phyloP scores from a whole-genome alignment of 37 sponge, comb jelly and placozoan species.

The Bolinopsis microptera region DNA sequence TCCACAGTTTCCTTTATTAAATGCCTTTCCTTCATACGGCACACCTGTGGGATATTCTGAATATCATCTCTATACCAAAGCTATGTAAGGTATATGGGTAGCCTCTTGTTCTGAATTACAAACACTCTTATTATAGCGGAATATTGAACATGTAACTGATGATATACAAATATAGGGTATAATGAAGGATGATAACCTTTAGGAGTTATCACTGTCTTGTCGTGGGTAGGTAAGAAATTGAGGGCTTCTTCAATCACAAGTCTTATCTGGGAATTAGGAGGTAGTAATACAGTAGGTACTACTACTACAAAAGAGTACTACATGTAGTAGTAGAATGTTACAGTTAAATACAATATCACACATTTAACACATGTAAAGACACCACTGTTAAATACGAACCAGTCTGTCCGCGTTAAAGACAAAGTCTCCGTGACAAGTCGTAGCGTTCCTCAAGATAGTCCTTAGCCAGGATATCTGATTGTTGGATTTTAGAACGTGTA shows the following conservation, averaged over 20 bases:
- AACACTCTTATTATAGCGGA: too few species aligned
- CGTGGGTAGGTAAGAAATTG: slow-evolving; percentile 76
- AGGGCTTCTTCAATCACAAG: slow-evolving; percentile 91
- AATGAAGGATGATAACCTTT: too few species aligned
- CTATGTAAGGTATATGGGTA: too few species aligned
- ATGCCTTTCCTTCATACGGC: slow-evolving; percentile 81
- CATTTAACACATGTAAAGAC: too few species aligned
- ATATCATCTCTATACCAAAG: too few species aligned
- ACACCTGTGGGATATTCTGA: slow-evolving; percentile 68
- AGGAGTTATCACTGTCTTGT: slow-evolving; percentile 77
- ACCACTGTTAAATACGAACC: slow-evolving; percentile 13
- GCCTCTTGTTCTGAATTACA: too few species aligned
- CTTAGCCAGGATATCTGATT: slow-evolving; percentile 44
- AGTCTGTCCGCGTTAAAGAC: slow-evolving; percentile 62
- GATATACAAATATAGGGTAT: too few species aligned
- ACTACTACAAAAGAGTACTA: background rate
- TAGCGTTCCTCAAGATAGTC: slow-evolving; percentile 45
- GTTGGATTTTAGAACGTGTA: slow-evolving; percentile 23
- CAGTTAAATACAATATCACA: too few species aligned
- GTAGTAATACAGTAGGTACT: background rate
- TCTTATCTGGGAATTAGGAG: slow-evolving; percentile 74
- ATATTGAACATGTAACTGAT: too few species aligned
- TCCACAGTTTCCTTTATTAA: slow-evolving; percentile 86
- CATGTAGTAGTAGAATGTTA: background rate
- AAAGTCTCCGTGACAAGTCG: slow-evolving; percentile 50